phyloP scores from a whole-genome alignment of 2,888 invertebrate species.

The Odontothrips loti region DNA sequence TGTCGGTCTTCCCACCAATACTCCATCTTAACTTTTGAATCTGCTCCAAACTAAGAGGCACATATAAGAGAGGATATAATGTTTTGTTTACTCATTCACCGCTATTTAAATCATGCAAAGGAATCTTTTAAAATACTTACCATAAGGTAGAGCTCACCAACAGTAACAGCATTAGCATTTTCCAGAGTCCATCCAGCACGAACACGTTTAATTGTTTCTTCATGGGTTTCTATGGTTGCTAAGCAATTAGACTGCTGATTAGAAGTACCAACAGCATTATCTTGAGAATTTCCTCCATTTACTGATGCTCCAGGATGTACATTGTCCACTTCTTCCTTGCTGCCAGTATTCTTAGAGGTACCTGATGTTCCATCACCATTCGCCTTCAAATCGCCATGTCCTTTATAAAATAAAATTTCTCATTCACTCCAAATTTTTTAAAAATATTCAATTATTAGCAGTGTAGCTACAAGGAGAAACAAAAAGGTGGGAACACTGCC shows the following conservation, averaged over 20 bases:
- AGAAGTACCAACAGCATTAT: background rate
- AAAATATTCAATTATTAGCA: background rate
- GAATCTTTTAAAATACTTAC: slow-evolving; percentile 48
- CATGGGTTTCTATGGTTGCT: background rate
- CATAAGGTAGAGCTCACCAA: slow-evolving; percentile 88
- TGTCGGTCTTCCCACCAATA: slow-evolving; percentile 68
- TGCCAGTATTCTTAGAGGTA: background rate
- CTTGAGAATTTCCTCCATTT: slow-evolving; percentile 27
- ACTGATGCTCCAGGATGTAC: background rate
- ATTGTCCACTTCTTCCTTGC: slow-evolving; percentile 27
- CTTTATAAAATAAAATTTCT: background rate
- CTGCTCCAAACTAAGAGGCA: slow-evolving; percentile 60
- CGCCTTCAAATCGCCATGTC: background rate
- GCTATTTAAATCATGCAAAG: slow-evolving; percentile 12
- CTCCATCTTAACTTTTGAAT: slow-evolving; percentile 69
- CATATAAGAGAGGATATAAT: slow-evolving; percentile 28
- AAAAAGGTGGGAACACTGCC: background rate
- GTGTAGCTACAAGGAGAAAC: background rate
- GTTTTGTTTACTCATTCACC: slow-evolving; percentile 13
- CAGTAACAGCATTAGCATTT: slow-evolving; percentile 72
- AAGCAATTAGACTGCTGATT: background rate
- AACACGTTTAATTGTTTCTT: slow-evolving; percentile 43
- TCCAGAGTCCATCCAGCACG: slow-evolving; percentile 70
- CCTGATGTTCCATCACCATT: background rate
- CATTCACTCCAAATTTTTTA: background rate